A percentile compares a stretch with the other conserved stretches of the same genome.
These are phyloP conservation scores for Dendrophyllia cribrosa DNA, from an alignment of 64 coral and sea anemone genomes.

Conservation along the genomic window DNA sequence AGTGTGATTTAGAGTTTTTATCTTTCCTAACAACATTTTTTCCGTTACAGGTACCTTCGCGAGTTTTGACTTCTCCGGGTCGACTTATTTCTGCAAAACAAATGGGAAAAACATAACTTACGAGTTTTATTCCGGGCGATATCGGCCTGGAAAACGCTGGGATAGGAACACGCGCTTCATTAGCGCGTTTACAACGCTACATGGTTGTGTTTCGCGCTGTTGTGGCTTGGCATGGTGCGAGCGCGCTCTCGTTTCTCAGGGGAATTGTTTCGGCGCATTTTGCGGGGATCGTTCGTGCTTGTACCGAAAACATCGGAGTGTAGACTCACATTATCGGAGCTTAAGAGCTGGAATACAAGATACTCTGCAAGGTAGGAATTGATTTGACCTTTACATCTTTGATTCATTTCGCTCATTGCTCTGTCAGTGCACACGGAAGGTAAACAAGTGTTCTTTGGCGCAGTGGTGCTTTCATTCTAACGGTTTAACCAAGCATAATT, in stretches of 20 bases:
- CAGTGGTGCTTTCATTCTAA: neutral
- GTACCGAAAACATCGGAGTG: neutral
- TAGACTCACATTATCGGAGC: neutral
- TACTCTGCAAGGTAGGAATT: neutral
- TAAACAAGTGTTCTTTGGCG: neutral
- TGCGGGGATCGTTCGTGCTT: constrained; percentile 11
- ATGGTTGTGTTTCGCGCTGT: constrained; percentile 38
- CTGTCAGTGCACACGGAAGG: neutral
- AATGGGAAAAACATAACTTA: constrained; percentile 27
- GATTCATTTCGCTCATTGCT: neutral
- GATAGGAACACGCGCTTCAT: neutral
- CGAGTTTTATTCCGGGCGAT: neutral
- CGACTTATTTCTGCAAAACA: neutral
- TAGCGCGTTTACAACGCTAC: neutral
- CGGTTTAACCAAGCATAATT: neutral
- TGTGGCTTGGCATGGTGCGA: constrained; percentile 64
- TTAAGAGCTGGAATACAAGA: neutral
- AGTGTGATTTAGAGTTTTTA: neutral
- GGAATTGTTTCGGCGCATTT: constrained; percentile 22
- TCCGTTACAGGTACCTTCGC: constrained; percentile 3
- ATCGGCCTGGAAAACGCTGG: neutral
- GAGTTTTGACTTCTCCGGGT: constrained; percentile 36
- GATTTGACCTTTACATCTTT: neutral
- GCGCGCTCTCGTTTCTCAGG: constrained; percentile 20
- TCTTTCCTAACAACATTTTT: neutral